These are phyloP conservation scores for Odontophorus gujanensis DNA, from an alignment of 2,113 vertebrate genomes.

Conservation along the genomic window DNA sequence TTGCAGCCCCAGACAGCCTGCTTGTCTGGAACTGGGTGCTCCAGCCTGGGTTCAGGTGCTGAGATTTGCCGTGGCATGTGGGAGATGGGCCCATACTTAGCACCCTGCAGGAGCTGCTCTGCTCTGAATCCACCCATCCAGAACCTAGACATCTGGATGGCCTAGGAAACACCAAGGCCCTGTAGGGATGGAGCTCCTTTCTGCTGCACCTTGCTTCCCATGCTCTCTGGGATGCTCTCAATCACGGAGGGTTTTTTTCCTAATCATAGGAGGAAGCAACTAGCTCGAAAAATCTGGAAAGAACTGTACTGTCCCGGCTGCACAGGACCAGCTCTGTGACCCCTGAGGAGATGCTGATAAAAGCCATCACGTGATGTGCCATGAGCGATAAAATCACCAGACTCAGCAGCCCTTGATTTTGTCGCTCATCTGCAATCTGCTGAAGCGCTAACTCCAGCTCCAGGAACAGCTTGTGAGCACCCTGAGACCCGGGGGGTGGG, in stretches of 20 bases:
- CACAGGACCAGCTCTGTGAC: neutral
- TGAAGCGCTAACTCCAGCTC: neutral
- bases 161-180: neutral
- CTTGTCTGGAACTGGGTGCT: neutral
- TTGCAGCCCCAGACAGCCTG: neutral
- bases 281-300: neutral
- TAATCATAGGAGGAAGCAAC: neutral
- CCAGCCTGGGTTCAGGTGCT: neutral
- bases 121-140: neutral
- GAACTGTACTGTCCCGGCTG: neutral
- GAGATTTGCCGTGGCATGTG: neutral
- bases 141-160: neutral
- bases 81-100: neutral
- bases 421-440: neutral
- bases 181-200: neutral
- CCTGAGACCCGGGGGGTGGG: neutral
- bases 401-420: neutral
- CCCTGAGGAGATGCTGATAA: neutral
- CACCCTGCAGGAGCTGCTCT: neutral
- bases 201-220: neutral
- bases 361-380: neutral
- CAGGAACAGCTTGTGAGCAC: neutral
- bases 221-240: neutral
- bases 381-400: neutral
- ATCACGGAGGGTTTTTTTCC: neutral